These are phyloP conservation scores for Amblyjoppa fuscipennis DNA, from an alignment of 2,888 invertebrate species.

Conservation along the genomic window DNA sequence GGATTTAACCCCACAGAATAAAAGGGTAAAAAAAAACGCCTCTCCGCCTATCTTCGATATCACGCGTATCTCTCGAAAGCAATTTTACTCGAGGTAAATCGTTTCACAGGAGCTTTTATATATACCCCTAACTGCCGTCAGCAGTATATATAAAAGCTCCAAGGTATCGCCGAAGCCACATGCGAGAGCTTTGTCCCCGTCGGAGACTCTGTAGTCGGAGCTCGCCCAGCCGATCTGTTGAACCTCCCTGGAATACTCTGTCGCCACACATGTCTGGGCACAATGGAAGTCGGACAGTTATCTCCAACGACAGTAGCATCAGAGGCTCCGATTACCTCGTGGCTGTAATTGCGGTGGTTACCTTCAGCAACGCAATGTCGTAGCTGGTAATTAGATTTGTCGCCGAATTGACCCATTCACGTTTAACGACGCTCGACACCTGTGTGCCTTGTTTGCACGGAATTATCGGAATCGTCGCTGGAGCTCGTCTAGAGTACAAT, in stretches of 20 bases:
- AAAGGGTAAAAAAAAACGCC: no score
- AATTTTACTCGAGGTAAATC: no score
- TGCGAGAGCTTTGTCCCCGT: conserved; percentile 11
- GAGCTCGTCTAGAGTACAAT: not conserved
- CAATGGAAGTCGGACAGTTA: not conserved
- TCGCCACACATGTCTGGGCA: not conserved
- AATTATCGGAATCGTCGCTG: not conserved
- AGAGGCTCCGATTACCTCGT: not conserved
- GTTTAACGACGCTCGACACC: not conserved
- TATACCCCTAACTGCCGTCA: no score
- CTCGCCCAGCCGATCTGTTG: not conserved
- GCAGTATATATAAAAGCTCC: no score
- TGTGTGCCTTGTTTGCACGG: conserved; percentile 7
- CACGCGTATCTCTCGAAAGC: no score
- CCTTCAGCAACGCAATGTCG: conserved; percentile 33
- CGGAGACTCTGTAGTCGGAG: not conserved
- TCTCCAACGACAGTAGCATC: not conserved
- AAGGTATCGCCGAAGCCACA: conserved; percentile 32
- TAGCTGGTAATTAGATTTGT: not conserved
- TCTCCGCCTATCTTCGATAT: no score
- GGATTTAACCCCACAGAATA: no score
- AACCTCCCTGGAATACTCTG: not conserved
- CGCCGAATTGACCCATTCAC: not conserved
- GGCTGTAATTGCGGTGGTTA: not conserved
- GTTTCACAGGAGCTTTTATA: no score